Evolutionary conservation across 2,797 vertebrate genomes (phyloP).

Genomic region (Falco columbarius): DNA sequence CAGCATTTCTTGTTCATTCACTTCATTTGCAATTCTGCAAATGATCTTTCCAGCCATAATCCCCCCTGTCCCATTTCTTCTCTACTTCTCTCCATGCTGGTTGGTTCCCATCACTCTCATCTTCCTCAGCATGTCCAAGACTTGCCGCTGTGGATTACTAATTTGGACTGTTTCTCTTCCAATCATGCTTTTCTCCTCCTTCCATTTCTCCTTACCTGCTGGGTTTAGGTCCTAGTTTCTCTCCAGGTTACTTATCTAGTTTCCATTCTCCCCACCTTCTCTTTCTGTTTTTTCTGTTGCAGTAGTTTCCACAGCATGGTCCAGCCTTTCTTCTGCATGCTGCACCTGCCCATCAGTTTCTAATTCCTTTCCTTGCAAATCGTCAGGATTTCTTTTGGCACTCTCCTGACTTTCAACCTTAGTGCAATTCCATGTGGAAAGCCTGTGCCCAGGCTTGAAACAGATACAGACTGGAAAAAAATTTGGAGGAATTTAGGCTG

Average conservation of each 20-base stretch:
- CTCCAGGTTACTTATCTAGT: not conserved
- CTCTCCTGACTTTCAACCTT: not conserved
- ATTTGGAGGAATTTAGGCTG: not conserved
- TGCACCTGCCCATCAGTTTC: not conserved
- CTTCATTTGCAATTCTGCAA: not conserved
- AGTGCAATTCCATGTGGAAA: not conserved
- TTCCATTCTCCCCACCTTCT: not conserved
- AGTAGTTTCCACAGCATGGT: fast-evolving
- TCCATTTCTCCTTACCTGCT: not conserved
- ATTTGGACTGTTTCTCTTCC: not conserved
- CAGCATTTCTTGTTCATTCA: fast-evolving
- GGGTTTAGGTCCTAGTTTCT: not conserved
- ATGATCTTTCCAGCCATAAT: not conserved
- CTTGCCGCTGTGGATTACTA: not conserved
- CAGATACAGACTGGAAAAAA: not conserved
- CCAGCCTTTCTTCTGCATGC: not conserved
- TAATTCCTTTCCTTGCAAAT: not conserved
- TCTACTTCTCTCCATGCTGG: fast-evolving
- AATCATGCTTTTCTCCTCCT: not conserved
- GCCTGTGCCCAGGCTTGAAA: not conserved
- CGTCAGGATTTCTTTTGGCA: fast-evolving
- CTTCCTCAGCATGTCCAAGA: not conserved
- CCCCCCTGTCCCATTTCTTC: not conserved
- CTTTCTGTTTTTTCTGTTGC: not conserved
- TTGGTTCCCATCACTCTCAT: not conserved